Base-by-base conservation (phyloP, 1,140 invertebrate genomes). In the Parasteatoda tepidariorum region DNA sequence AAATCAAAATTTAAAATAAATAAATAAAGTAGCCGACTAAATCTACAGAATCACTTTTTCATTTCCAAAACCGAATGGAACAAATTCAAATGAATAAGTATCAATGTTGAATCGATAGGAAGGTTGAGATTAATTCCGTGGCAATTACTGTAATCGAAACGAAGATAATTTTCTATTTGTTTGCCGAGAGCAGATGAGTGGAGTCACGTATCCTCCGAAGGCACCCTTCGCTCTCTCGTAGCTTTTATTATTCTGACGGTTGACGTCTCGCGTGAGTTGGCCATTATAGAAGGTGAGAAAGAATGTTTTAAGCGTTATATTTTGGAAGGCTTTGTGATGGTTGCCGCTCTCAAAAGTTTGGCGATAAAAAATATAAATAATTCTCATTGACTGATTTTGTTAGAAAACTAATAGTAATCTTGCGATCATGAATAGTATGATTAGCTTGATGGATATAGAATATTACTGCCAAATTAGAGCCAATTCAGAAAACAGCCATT, bases 91-190 rank as follows among this genome's bases (percentile, higher is more conserved):
- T n/a, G n/a, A n/a, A n/a, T n/a, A n/a, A n/a, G n/a, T n/a, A n/a
- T n/a, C n/a, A n/a, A n/a, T n/a, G n/a, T n/a, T n/a, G 55, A 76
- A 76, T 76, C 73, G 73, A 76, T 76, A 62, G 31, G 59, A 26
- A 76, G 73, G 55, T 57, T 22, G 34, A 24, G 73, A 76, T 57
- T 59, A 26, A 76, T 76, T 30, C 73, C 7, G 24, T 33, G 13
- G 73, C 73, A 76, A 76, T 76, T 76, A 76, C 73, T 76, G 34
- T 76, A 76, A 76, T 76, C 73, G 34, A 76, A 76, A 76, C 34
- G 48, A 15, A 33, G 33, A 76, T 76, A 76, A 76, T 76, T 76
- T 76, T 76, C 73, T 76, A 76, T 76, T 76, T 76, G 73, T 76
- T 76, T 76, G 59, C 73, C 38, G 28, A 61, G 61, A 28, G 38